These are phyloP conservation scores for Lamprotornis superbus DNA, from an alignment of 2,113 vertebrate genomes.

Conservation along the genomic window DNA sequence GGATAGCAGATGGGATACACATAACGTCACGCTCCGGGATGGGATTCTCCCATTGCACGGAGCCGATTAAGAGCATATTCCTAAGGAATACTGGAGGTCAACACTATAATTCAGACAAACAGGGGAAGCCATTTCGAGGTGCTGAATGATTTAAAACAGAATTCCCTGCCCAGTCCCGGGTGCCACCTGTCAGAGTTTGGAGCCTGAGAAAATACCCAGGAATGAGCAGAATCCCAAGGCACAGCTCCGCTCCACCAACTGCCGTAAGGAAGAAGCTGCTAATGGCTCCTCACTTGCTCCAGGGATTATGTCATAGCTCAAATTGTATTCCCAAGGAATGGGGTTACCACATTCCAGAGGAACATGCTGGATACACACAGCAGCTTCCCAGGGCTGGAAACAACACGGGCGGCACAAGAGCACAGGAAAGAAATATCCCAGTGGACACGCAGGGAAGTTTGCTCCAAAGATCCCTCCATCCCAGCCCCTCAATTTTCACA, in stretches of 20 bases:
- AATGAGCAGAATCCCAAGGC: slow-evolving; percentile 68
- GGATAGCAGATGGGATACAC: background rate
- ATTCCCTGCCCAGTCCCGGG: background rate
- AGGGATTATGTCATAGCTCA: slow-evolving; percentile 69
- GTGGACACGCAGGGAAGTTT: background rate
- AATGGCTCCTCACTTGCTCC: slow-evolving; percentile 69
- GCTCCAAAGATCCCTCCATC: background rate
- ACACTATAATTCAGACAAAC: background rate
- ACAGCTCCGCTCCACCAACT: slow-evolving; percentile 42
- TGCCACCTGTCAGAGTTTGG: slow-evolving; percentile 53
- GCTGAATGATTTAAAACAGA: slow-evolving; percentile 57
- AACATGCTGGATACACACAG: background rate
- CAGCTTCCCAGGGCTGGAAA: background rate
- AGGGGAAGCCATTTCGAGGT: background rate
- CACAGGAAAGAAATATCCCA: background rate
- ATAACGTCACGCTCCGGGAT: accelerated
- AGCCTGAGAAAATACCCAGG: slow-evolving; percentile 70
- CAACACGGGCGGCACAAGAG: background rate
- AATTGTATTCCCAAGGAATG: slow-evolving; percentile 65
- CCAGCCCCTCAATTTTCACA: background rate
- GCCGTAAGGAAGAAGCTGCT: slow-evolving; percentile 68
- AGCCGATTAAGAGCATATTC: background rate
- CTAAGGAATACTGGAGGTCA: background rate
- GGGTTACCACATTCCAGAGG: slow-evolving; percentile 36
- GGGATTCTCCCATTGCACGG: background rate